Evolutionary conservation across 2,113 vertebrate species (phyloP), one percentile per base, ranked within the genome.

Genomic region (Callaeas wilsoni): DNA sequence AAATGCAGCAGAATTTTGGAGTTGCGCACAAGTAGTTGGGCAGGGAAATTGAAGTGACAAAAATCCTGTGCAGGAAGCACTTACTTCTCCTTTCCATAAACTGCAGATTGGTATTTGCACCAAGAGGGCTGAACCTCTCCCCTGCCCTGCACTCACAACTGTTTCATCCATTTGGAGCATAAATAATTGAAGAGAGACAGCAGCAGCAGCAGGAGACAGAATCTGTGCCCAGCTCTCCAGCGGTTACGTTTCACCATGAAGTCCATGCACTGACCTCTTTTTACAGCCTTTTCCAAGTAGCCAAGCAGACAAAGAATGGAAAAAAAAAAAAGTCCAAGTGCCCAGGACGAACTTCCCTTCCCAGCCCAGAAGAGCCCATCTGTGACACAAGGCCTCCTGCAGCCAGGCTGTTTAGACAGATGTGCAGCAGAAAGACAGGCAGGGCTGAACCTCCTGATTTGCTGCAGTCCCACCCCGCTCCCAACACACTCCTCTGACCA

Each of bases 121-220:
- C 1, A 1, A 46, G 27, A 52, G 37, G 69, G 41, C 44, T 47
- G 49, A 70, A 39, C 56, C 52, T 73, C 63, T 90, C 52, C 67
- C 46, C 57, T 57, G 71, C 64, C 77, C 89, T 59, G 88, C 46
- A 32, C 75, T 73, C 76, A 57, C 5, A 35, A 70, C 75, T 68
- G 16, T 63, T 90, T 88, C 26, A 70, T 79, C 94, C 96, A 92
- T 93, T 70, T 95, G 79, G 60, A 86, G 21, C 71, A 94, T 89
- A 89, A 96, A 95, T 96, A 95, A 97, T 86, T 90, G 64, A 96
- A 94, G 57, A 59, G 56, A 82, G 70, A 67, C 67, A 89, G 0
- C 76, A 75, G 23, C 52, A 44, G 69, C 68, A 76, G 64, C 56
- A 81, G 63, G 21, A 27, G 52, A 59, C 52, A 86, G 68, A 55